A percentile compares a stretch with the other conserved stretches of the same genome.
These are phyloP conservation scores for Torymus tubicola DNA, from an alignment of 2,888 invertebrate genomes.

Conservation along the genomic window DNA sequence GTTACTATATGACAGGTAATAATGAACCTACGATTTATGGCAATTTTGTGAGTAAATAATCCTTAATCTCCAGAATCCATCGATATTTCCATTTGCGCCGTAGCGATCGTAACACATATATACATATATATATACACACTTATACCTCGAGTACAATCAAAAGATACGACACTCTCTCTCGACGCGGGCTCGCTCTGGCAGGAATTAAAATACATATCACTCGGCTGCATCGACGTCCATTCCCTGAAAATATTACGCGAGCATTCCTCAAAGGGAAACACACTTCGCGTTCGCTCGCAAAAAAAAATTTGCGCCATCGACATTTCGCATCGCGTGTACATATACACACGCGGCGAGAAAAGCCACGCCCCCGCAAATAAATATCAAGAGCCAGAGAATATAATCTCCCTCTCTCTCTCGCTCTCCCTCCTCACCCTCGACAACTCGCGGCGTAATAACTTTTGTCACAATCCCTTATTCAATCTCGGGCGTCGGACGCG, in stretches of 20 bases:
- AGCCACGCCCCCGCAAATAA: conserved; percentile 54
- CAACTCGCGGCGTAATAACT: conserved; percentile 55
- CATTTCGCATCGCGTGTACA: neutral
- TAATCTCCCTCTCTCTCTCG: conserved; percentile 32
- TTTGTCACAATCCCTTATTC: conserved; percentile 60
- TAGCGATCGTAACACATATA: neutral
- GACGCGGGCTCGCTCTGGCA: no score
- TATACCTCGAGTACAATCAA: conserved; percentile 9
- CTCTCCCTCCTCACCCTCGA: conserved; percentile 8
- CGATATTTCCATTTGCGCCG: no score
- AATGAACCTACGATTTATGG: no score
- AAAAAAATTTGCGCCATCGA: conserved; percentile 10
- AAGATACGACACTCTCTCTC: neutral
- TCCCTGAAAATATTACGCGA: conserved; percentile 31
- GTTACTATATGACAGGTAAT: no score
- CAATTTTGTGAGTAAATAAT: no score
- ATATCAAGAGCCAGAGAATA: conserved; percentile 46
- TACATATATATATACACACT: neutral
- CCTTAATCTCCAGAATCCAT: no score
- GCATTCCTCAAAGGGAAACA: conserved; percentile 25
- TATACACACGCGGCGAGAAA: neutral
- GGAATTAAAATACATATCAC: conserved; percentile 35
- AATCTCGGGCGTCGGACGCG: conserved; percentile 42
- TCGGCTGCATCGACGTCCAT: conserved; percentile 8
- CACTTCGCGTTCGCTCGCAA: neutral